A percentile compares a stretch with the other conserved stretches of the same genome.
Conservation (phyloP, 1,140 invertebrate species). For the Drosophila bocki region DNA sequence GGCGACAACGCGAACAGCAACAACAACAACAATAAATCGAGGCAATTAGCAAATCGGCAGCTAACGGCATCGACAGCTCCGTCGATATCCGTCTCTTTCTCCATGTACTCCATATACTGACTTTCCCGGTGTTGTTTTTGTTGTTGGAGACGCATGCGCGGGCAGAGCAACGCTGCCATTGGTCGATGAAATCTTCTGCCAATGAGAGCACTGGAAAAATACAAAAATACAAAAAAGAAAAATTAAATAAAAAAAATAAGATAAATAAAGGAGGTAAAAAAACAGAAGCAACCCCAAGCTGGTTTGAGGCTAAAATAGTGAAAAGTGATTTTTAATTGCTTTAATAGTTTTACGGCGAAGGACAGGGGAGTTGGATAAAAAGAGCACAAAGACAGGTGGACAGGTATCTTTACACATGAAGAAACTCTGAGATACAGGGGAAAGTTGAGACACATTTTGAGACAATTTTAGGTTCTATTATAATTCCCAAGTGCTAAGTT, state of each 20-base stretch:
- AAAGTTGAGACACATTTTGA: not conserved
- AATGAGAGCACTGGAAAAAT: constrained; percentile 34
- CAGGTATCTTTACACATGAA: constrained; percentile 11
- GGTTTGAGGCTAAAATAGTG: constrained; percentile 55
- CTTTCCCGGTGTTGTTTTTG: not conserved
- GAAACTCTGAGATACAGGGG: too few species aligned
- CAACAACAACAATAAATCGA: constrained; percentile 11
- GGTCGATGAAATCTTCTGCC: constrained; percentile 38
- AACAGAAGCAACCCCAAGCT: constrained; percentile 6
- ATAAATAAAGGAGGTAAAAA: not conserved
- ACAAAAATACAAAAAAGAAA: constrained; percentile 1
- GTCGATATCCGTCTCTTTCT: constrained; percentile 46
- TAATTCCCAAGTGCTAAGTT: not conserved
- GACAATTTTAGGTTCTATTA: not conserved
- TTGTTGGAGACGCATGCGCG: constrained; percentile 61
- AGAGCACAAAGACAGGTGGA: not conserved
- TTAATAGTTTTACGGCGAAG: constrained; percentile 62
- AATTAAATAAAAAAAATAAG: constrained; percentile 14
- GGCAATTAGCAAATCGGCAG: constrained; percentile 65
- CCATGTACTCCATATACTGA: constrained; percentile 24
- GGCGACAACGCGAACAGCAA: constrained; percentile 25
- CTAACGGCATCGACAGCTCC: constrained; percentile 48
- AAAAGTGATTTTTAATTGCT: constrained; percentile 82
- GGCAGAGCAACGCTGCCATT: constrained; percentile 50
- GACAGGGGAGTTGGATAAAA: constrained; percentile 1